A percentile compares a stretch with the other conserved stretches of the same genome.
Evolutionary conservation across 2,888 invertebrate genomes (phyloP).

Genomic region (Lymantria dispar): DNA sequence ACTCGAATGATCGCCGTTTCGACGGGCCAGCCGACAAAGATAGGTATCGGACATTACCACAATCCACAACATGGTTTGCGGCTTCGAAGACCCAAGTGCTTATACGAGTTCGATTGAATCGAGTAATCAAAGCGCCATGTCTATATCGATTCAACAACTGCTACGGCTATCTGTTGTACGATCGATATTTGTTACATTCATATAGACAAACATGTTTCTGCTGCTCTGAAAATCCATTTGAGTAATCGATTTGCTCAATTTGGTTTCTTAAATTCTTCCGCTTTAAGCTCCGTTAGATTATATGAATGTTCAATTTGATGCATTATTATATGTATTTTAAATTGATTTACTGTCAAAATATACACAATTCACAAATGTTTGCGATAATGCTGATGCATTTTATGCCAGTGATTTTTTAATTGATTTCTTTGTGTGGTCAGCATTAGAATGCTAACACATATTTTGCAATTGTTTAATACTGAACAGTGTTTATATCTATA

Average conservation of each 20-base stretch:
- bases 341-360: conserved; percentile 75
- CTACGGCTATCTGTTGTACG: conserved; percentile 66
- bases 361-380: conserved; percentile 70
- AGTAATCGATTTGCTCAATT: conserved; percentile 23
- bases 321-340: conserved; percentile 51
- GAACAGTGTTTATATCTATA: no score
- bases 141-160: conserved; percentile 75
- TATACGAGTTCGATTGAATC: conserved; percentile 72
- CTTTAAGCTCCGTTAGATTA: conserved; percentile 4
- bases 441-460: conserved; percentile 14
- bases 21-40: conserved; percentile 68
- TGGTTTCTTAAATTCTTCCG: conserved; percentile 31
- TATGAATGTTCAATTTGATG: conserved; percentile 4
- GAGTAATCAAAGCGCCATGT: conserved; percentile 78
- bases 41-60: conserved; percentile 73
- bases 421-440: conserved; percentile 40
- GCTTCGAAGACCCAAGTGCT: conserved; percentile 49
- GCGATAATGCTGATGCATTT: conserved; percentile 57
- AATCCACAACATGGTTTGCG: conserved; percentile 57
- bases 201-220: conserved; percentile 53
- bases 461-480: background rate
- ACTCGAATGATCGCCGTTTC: conserved; percentile 61
- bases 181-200: conserved; percentile 77
- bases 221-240: conserved; percentile 36
- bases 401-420: conserved; percentile 61